Evolutionary conservation across 1,140 invertebrate species (phyloP), one percentile per base, ranked within the genome.

Genomic region (Camponotus vicinus): DNA sequence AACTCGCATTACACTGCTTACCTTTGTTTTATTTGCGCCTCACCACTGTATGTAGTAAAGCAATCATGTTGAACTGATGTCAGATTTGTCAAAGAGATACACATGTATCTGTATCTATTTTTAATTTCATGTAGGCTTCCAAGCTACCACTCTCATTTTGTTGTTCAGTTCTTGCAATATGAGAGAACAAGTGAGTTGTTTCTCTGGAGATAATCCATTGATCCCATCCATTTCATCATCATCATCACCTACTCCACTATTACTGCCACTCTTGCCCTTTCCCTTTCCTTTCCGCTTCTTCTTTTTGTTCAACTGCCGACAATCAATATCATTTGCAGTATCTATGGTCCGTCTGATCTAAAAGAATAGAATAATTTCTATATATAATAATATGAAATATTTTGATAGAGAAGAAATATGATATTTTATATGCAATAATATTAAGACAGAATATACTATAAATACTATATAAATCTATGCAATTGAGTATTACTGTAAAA

Each of bases 161-260:
- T 97, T 96, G 91, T 97, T 97, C 37, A 97, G 95, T 93, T 97
- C 97, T 77, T 96, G 95, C n/a, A 97, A 93, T 90, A 97, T 97
- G 13, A 97, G 95, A 4, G 96, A 95, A 91, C 95, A 96, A 13
- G 96, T 96, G 55, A 95, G 92, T 85, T 96, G 96, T 88, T 96
- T 96, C 86, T 96, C 96, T 21, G 95, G 94, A 52, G 95, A 95
- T 70, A 96, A 90, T 85, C 94, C 94, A 86, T 94, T 94, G 5
- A 96, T 94, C 11, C 95, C 93, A 83, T 96, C 96, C 92, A 95
- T 95, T 91, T 96, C 96, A 83, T 96, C 96, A 18, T 96, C 96
- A 18, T 96, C 96, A 85, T 96, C 96, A 45, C 95, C 95, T 55
- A 91, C 88, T 52, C 94, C 94, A 77, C 93, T 93, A 49, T 89